A percentile compares a stretch with the other conserved stretches of the same genome.
Evolutionary conservation across 2,113 vertebrate genomes (phyloP).

Genomic region (Prolemur simus): DNA sequence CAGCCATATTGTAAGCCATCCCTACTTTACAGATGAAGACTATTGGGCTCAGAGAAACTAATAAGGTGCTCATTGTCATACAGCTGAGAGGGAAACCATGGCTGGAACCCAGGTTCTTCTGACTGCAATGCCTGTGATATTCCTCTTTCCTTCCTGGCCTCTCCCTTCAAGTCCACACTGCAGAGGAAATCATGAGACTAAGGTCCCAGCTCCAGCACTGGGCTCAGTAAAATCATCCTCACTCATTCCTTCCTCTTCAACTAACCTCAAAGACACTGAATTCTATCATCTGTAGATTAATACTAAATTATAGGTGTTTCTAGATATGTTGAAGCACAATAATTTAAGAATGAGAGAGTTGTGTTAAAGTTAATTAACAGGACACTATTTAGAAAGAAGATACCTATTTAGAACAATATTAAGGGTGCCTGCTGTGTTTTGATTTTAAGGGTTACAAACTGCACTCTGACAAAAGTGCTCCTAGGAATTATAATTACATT

Average conservation of each 20-base stretch:
- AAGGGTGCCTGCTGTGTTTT: conserved; percentile 58
- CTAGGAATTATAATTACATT: conserved; percentile 72
- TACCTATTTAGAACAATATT: conserved; percentile 55
- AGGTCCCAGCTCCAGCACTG: neutral
- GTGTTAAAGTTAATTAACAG: conserved; percentile 49
- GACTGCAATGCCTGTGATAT: accelerated
- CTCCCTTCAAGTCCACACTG: neutral
- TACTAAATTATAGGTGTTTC: conserved; percentile 23
- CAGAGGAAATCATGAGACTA: neutral
- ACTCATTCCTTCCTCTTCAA: neutral
- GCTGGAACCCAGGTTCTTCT: neutral
- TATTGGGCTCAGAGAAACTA: neutral
- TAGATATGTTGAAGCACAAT: conserved; percentile 13
- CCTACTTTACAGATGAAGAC: neutral
- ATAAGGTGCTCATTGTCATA: neutral
- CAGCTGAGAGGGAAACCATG: neutral
- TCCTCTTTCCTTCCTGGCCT: neutral
- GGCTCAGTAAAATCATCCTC: neutral
- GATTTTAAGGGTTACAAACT: conserved; percentile 70
- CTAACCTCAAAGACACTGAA: conserved; percentile 27
- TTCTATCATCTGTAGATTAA: neutral
- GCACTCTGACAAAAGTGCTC: conserved; percentile 30
- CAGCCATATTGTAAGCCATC: neutral
- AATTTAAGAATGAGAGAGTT: neutral
- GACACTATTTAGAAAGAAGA: conserved; percentile 42